Evolutionary conservation across 2,113 vertebrate genomes (phyloP).

Genomic region (Nannobrachium achirus): DNA sequence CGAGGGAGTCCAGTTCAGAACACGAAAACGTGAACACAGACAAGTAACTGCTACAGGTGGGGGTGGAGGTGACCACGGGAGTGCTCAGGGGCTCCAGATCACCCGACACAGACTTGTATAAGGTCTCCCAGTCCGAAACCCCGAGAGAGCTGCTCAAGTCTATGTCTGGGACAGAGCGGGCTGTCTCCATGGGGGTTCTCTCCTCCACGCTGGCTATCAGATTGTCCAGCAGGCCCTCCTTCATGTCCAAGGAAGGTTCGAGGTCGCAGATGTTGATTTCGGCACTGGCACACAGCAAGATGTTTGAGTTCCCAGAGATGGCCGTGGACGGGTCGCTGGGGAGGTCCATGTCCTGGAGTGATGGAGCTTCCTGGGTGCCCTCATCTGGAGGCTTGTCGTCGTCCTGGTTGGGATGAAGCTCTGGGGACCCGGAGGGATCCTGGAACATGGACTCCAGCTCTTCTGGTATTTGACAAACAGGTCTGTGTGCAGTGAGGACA

Average conservation of each 20-base stretch:
- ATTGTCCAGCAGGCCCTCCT: constrained; percentile 90
- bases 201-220: constrained; percentile 83
- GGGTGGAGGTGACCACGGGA: constrained; percentile 93
- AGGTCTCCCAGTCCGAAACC: constrained; percentile 95
- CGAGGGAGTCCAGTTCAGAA: constrained; percentile 90
- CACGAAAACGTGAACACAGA: constrained; percentile 95
- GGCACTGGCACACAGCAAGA: constrained; percentile 80
- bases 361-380: constrained; percentile 66
- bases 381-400: constrained; percentile 74
- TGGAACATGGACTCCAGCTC: constrained; percentile 88
- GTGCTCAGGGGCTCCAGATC: constrained; percentile 97
- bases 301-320: constrained; percentile 83
- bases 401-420: constrained; percentile 75
- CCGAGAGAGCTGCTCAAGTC: constrained; percentile 93
- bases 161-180: constrained; percentile 94
- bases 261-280: constrained; percentile 81
- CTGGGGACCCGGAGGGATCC: constrained; percentile 82
- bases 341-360: constrained; percentile 75
- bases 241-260: constrained; percentile 86
- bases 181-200: constrained; percentile 83
- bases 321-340: constrained; percentile 78
- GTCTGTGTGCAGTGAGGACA: constrained; percentile 90
- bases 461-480: constrained; percentile 90
- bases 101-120: constrained; percentile 84
- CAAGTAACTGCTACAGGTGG: constrained; percentile 91